These are phyloP conservation scores for Drosophila ananassae DNA, from an alignment of 1,140 invertebrate species.

Conservation along the genomic window DNA sequence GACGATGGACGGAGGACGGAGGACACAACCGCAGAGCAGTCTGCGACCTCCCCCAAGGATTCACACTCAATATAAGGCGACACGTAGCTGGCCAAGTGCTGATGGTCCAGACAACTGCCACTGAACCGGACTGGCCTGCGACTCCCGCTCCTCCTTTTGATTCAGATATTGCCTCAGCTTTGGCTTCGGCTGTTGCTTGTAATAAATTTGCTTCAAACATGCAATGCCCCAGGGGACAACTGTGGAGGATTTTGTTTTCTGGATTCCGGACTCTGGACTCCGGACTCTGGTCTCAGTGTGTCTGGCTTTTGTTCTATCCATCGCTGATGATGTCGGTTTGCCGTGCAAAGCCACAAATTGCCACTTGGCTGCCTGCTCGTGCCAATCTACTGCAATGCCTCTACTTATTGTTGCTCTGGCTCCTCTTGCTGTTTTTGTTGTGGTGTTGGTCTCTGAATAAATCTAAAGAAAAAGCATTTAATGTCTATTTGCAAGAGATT, in stretches of 20 bases:
- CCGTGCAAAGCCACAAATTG: conserved; percentile 81
- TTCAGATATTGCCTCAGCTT: conserved; percentile 19
- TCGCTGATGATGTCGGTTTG: conserved; percentile 80
- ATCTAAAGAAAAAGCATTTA: conserved; percentile 83
- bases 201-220: conserved; percentile 82
- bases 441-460: conserved; percentile 65
- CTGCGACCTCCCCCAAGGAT: conserved; percentile 47
- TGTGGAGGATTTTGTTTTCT: conserved; percentile 54
- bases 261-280: conserved; percentile 1
- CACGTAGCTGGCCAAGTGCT: conserved; percentile 72
- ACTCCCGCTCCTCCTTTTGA: conserved; percentile 13
- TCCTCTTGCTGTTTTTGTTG: conserved; percentile 16
- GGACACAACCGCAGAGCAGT: conserved; percentile 14
- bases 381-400: conserved; percentile 75
- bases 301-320: conserved; percentile 76
- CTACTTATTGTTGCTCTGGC: conserved; percentile 35
- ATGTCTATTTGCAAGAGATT: conserved; percentile 83
- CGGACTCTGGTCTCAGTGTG: conserved; percentile 19
- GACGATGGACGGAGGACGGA: conserved; percentile 1
- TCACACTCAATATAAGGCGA: conserved; percentile 73
- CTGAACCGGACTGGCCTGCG: conserved; percentile 47
- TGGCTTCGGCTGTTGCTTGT: conserved; percentile 70
- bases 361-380: conserved; percentile 80
- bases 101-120: conserved; percentile 75
- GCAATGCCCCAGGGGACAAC: conserved; percentile 78